A percentile compares a stretch with the other conserved stretches of the same genome.
These are phyloP conservation scores for Microctonus brassicae DNA, from an alignment of 2,888 invertebrate genomes.

Conservation along the genomic window DNA sequence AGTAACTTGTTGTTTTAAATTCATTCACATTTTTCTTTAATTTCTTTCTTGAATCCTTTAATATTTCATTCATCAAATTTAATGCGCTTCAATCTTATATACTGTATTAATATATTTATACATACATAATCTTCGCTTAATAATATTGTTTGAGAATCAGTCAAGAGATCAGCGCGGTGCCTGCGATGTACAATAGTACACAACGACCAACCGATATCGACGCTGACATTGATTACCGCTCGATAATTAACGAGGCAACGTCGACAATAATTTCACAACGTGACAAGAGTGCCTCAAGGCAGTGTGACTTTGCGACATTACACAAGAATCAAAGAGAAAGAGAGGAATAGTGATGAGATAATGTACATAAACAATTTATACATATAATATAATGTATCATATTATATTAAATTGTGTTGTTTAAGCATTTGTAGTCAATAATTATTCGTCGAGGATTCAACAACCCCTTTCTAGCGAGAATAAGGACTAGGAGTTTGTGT, in stretches of 20 bases:
- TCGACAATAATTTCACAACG: conserved; percentile 38
- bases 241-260: conserved; percentile 54
- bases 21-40: neutral
- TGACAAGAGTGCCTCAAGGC: conserved; percentile 34
- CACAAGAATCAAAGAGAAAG: no score
- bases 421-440: conserved; percentile 56
- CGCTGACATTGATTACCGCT: conserved; percentile 53
- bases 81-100: no score
- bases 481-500: conserved; percentile 49
- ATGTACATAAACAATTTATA: conserved; percentile 8
- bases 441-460: conserved; percentile 64
- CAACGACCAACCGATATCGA: conserved; percentile 35
- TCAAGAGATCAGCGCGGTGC: neutral
- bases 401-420: neutral
- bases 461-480: conserved; percentile 51
- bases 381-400: no score
- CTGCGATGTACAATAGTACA: neutral
- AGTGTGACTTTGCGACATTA: conserved; percentile 30
- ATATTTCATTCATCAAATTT: neutral
- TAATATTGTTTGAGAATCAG: neutral
- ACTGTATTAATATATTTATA: no score
- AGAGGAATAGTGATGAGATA: no score
- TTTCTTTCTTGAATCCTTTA: neutral
- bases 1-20: neutral
- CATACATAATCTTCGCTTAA: no score